A percentile compares a stretch with the other conserved stretches of the same genome.
These are phyloP conservation scores for Phymatocera aterrima DNA, from an alignment of 2,888 invertebrate genomes.

Conservation along the genomic window DNA sequence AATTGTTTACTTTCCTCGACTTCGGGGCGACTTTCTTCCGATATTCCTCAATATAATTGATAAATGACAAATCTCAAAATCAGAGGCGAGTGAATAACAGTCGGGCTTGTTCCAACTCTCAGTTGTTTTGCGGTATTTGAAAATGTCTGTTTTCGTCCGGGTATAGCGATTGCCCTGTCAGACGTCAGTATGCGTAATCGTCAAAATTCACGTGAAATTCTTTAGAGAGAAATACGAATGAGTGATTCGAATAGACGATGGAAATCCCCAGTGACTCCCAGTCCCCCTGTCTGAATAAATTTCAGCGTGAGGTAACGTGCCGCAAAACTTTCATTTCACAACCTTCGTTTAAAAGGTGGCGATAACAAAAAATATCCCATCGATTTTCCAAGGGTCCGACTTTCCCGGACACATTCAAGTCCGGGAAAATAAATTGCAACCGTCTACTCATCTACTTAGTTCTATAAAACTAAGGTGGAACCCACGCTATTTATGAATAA, in stretches of 20 bases:
- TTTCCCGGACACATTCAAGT: not conserved
- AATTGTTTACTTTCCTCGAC: too few species aligned
- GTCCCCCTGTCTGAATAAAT: slow-evolving; percentile 60
- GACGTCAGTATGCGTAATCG: slow-evolving; percentile 59
- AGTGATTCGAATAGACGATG: slow-evolving; percentile 53
- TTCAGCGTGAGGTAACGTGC: slow-evolving; percentile 62
- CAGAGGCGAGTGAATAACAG: not conserved
- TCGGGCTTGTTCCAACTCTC: not conserved
- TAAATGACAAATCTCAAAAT: not conserved
- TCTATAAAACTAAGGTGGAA: too few species aligned
- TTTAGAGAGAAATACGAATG: slow-evolving; percentile 49
- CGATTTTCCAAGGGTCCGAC: too few species aligned
- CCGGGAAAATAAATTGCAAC: not conserved
- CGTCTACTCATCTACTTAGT: too few species aligned
- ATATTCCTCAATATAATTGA: too few species aligned
- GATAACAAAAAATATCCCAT: not conserved
- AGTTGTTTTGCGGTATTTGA: not conserved
- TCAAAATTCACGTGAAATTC: slow-evolving; percentile 66
- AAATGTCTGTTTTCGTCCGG: not conserved
- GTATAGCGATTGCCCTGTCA: slow-evolving; percentile 43
- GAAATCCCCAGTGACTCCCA: slow-evolving; percentile 53
- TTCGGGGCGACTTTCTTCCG: too few species aligned
- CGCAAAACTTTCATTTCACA: not conserved
- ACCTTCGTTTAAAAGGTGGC: not conserved
- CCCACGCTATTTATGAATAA: too few species aligned